Percentiles rank a stretch among this genome's conserved stretches.
Evolutionary conservation across 2,797 vertebrate genomes (phyloP).

Genomic region (Gadopsis bispinosus): DNA sequence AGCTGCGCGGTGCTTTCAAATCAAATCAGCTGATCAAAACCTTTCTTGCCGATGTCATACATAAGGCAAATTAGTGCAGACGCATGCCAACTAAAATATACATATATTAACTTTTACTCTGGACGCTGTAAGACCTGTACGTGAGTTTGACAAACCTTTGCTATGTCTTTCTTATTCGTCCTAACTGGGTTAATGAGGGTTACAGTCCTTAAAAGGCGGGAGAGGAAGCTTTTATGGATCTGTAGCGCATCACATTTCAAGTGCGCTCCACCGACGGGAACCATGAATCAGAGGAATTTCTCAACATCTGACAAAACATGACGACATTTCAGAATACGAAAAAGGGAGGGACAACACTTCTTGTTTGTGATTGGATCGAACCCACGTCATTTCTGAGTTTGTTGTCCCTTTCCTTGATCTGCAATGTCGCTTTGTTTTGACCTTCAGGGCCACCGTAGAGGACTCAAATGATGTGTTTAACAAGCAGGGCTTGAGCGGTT

Average conservation of each 20-base stretch:
- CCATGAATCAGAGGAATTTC: conserved; percentile 5
- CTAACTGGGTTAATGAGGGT: conserved; percentile 2
- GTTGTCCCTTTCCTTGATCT: no score
- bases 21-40: conserved; percentile 4
- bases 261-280: conserved; percentile 47
- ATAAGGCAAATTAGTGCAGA: neutral
- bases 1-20: conserved; percentile 5
- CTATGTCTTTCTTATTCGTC: neutral
- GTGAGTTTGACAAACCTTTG: neutral
- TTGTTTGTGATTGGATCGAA: no score
- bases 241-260: conserved; percentile 43
- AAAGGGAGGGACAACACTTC: no score
- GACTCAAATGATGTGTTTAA: neutral
- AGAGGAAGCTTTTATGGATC: conserved; percentile 38
- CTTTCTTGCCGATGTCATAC: neutral
- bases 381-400: no score
- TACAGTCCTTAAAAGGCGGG: neutral
- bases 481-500: neutral
- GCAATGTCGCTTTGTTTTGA: no score
- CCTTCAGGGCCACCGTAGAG: neutral
- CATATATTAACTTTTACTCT: neutral
- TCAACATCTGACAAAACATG: no score
- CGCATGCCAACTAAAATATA: neutral
- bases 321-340: no score
- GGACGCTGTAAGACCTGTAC: neutral